A percentile compares a stretch with the other conserved stretches of the same genome.
Conservation (phyloP, 2,888 invertebrate species). For the Rugalucina vietnamica region DNA sequence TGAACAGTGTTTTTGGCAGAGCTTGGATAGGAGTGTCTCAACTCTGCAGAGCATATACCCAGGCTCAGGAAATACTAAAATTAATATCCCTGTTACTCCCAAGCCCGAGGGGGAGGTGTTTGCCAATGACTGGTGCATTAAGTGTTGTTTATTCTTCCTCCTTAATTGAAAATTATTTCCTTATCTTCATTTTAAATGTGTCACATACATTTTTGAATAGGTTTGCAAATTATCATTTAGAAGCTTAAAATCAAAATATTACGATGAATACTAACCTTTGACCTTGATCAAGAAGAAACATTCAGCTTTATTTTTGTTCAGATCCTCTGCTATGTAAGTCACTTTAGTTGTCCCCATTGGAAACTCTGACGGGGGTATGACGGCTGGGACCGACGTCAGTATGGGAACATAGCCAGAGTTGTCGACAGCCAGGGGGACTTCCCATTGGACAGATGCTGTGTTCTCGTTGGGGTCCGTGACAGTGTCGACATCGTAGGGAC, state of each 20-base stretch:
- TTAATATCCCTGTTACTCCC: no score
- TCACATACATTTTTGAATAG: no score
- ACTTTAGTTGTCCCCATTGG: conserved; percentile 87
- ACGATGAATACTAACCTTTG: conserved; percentile 75
- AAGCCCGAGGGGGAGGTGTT: no score
- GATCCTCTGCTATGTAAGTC: conserved; percentile 88
- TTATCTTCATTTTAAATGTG: no score
- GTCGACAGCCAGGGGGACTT: conserved; percentile 85
- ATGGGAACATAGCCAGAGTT: conserved; percentile 86
- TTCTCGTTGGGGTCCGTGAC: conserved; percentile 85
- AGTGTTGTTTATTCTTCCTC: no score
- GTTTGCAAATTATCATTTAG: no score
- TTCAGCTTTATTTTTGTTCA: conserved; percentile 86
- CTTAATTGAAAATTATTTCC: no score
- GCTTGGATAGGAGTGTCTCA: no score
- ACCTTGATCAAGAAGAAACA: conserved; percentile 87
- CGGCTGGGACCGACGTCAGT: conserved; percentile 87
- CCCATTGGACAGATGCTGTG: conserved; percentile 86
- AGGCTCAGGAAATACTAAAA: no score
- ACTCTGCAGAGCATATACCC: no score
- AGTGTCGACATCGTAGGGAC: conserved; percentile 86
- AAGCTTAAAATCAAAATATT: background rate
- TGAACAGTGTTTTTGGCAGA: no score
- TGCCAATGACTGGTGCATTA: no score
- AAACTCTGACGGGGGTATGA: conserved; percentile 86